These are phyloP conservation scores for Drosophila lacteicornis DNA, from an alignment of 1,140 invertebrate species.

Conservation along the genomic window DNA sequence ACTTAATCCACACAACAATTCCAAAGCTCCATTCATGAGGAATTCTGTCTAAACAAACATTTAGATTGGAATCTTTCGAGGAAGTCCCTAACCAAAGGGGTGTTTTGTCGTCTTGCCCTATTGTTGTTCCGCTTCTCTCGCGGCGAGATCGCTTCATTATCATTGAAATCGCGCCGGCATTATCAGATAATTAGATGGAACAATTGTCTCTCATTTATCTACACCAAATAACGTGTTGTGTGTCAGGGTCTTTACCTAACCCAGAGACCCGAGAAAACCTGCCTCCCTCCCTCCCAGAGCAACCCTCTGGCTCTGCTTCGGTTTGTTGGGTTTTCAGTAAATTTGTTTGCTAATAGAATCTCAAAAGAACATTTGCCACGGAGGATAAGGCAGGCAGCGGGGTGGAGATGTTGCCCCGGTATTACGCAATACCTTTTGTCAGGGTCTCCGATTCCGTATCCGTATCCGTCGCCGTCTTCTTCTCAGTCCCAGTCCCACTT, in stretches of 20 bases:
- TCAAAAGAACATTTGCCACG: conserved; percentile 73
- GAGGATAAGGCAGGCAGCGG: conserved; percentile 24
- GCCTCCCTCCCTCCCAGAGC: conserved; percentile 1
- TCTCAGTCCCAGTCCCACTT: conserved; percentile 14
- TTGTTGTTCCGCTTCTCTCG: conserved; percentile 19
- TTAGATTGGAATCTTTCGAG: conserved; percentile 35
- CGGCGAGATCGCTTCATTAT: conserved; percentile 58
- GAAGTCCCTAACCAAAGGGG: conserved; percentile 22
- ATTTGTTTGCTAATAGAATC: conserved; percentile 81
- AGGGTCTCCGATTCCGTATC: conserved; percentile 6
- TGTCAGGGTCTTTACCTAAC: conserved; percentile 38
- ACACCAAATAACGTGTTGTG: conserved; percentile 57
- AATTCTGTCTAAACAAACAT: conserved; percentile 53
- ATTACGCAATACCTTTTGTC: conserved; percentile 53
- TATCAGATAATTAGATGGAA: conserved; percentile 57
- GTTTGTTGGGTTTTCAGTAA: conserved; percentile 47
- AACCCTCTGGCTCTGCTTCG: conserved; percentile 6
- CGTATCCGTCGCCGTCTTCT: conserved; percentile 1
- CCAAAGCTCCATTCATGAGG: conserved; percentile 29
- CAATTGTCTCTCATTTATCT: conserved; percentile 58
- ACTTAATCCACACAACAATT: conserved; percentile 20
- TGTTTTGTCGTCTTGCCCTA: conserved; percentile 18
- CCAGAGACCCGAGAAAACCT: conserved; percentile 16
- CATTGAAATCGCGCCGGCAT: conserved; percentile 44
- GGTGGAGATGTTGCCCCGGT: conserved; percentile 24